Conservation (phyloP, 30 jellyfish, hydroid and myxozoan species). For the Turritopsis dohrnii region DNA sequence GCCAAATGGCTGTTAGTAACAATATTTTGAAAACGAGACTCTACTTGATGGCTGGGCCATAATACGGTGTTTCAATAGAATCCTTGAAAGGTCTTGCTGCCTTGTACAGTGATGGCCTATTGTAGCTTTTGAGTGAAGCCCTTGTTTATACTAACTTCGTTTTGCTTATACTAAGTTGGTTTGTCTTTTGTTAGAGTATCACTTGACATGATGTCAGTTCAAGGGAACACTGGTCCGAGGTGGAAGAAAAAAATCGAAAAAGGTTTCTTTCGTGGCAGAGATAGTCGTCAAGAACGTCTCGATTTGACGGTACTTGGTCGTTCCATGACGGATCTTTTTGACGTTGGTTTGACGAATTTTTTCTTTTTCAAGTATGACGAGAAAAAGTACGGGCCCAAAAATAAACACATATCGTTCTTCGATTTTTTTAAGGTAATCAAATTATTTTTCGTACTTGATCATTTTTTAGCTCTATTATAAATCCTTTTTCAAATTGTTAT, state of each 20-base stretch:
- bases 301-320: slow-evolving; percentile 73
- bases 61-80: background rate
- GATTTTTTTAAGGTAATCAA: slow-evolving; percentile 70
- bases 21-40: background rate
- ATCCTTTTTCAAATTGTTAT: too few relatives aligned
- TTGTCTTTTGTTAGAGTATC: slow-evolving; percentile 45
- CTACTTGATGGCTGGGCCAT: background rate
- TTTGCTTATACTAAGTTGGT: background rate
- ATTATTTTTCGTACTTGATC: background rate
- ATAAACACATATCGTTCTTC: slow-evolving; percentile 51
- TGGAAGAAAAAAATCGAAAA: slow-evolving; percentile 64
- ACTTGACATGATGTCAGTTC: slow-evolving; percentile 80
- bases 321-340: slow-evolving; percentile 55
- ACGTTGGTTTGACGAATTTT: slow-evolving; percentile 71
- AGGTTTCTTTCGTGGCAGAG: slow-evolving; percentile 90
- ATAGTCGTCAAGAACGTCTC: slow-evolving; percentile 83
- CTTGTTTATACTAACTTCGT: too few relatives aligned
- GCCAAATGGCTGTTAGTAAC: too few relatives aligned
- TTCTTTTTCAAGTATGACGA: slow-evolving; percentile 79
- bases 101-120: too few relatives aligned
- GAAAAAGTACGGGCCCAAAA: slow-evolving; percentile 77
- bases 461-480: too few relatives aligned
- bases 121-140: too few relatives aligned
- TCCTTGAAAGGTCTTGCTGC: too few relatives aligned
- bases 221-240: slow-evolving; percentile 78